Conservation (phyloP, 2,113 vertebrate genomes). For the Phyllostomus hastatus region DNA sequence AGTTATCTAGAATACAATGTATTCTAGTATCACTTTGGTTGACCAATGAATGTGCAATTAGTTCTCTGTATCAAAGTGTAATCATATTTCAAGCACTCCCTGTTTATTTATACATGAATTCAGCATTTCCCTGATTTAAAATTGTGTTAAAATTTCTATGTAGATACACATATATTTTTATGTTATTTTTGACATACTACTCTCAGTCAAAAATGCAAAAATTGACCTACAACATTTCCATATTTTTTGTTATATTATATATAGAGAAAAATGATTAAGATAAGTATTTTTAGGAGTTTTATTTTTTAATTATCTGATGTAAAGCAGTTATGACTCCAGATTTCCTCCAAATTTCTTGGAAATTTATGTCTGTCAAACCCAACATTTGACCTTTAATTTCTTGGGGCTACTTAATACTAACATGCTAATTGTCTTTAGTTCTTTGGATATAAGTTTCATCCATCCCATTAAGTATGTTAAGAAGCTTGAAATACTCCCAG, state of each 20-base stretch:
- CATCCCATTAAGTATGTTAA: constrained; percentile 45
- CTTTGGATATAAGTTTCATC: neutral
- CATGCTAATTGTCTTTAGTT: constrained; percentile 8
- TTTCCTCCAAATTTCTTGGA: constrained; percentile 9
- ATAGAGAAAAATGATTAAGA: neutral
- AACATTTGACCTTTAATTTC: constrained; percentile 58
- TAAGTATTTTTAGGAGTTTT: neutral
- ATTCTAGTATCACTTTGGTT: neutral
- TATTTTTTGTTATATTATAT: neutral
- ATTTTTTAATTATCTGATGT: neutral
- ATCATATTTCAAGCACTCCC: neutral
- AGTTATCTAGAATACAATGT: neutral
- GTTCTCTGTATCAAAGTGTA: neutral
- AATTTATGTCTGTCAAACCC: constrained; percentile 36
- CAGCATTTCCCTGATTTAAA: neutral
- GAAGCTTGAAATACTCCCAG: constrained; percentile 43
- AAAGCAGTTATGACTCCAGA: neutral
- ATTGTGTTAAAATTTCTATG: neutral
- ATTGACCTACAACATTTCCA: neutral
- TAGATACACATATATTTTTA: neutral
- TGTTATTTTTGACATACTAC: neutral
- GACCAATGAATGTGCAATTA: neutral
- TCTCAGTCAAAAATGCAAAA: neutral
- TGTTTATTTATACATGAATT: neutral
- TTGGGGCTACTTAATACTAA: constrained; percentile 39